Base-by-base conservation (phyloP, 2,888 invertebrate genomes). In the Philereme transversata region DNA sequence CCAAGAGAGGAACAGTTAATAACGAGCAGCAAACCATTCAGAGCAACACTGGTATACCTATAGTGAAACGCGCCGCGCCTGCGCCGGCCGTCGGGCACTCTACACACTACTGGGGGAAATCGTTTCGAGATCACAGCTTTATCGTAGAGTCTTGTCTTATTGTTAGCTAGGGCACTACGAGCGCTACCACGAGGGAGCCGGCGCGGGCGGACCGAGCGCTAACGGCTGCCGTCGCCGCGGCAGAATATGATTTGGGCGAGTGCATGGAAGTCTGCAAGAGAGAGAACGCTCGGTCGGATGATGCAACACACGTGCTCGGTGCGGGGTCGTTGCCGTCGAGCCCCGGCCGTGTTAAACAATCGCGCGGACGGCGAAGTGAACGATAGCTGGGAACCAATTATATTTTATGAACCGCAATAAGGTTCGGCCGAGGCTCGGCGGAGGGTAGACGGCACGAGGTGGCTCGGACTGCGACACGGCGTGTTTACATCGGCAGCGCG, bases 211-310 rank as follows among this genome's bases (percentile, higher is more conserved):
- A 84, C 77, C 81, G 83, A 81, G 86, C 87, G 93, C 93, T 92
- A 91, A 79, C 93, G 90, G 87, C 88, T 81, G 82, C 87, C 91
- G 89, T 90, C 94, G 93, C 94, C 93, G 93, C 89, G 85, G 80
- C 81, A 84, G 94, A 95, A 95, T 94, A 95, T 94, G 93, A 94
- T 93, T 93, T 94, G 94, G 93, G 95, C 95, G 94, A 95, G 94
- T 91, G 94, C 94, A 93, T 94, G 95, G 95, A 95, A 95, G 95
- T 95, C 95, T 95, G 95, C 93, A 95, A 95, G 94, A 88, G 85
- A 91, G 85, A 90, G 79, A 89, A 85, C 78, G 81, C 84, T 81
- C 79, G 79, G 80, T 84, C 83, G 81, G 82, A 79, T 78, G 75
- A 80, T 74, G 73, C 74, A 73, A 71, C 71, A 65, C 62, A 74